Base-by-base conservation (phyloP, 2,797 vertebrate genomes). In the Urophycis tenuis region DNA sequence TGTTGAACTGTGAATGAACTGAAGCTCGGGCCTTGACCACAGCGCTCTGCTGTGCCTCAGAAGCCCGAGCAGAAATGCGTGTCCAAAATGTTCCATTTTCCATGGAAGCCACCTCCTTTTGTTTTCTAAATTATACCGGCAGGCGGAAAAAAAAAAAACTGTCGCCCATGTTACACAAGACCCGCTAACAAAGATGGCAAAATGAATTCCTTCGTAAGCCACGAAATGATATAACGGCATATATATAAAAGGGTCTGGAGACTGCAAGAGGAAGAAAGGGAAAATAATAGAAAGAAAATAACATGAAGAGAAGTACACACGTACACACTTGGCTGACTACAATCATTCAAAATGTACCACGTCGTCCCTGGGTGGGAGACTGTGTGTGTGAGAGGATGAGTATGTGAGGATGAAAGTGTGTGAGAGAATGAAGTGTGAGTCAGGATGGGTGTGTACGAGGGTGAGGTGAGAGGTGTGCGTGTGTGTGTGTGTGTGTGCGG, bases 281-380 rank as follows among this genome's bases (percentile, higher is more conserved):
- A 53, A n/a, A 53, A 53, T 53, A 53, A 53, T 11, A 53, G 49
- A 53, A 53, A 53, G 6, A n/a, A 22, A 53, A 22, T 1, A 53
- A 22, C 49, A 53, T 53, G 49, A 53, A n/a, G n/a, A 39, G 8
- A 32, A 83, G 82, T 81, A 79, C 78, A 74, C 82, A 72, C 77
- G 76, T 39, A 11, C 36, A 39, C 36, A 39, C 36, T 39, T 39
- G 36, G 36, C 36, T 39, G 36, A 39, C 36, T 39, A n/a, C 10
- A 73, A 74, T 75, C 80, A 75, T 82, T 83, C 81, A 87, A 85
- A 87, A 85, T 77, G 69, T 19, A 71, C 84, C 81, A 53, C 77
- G 77, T 79, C 77, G 77, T 79, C 76, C 80, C 45, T 72, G 14
- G 8, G 76, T 79, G 82, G 82, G 79, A 69, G 84, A 39, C 7